Conservation (phyloP, 2,888 invertebrate genomes). For the Atrina japonica region DNA sequence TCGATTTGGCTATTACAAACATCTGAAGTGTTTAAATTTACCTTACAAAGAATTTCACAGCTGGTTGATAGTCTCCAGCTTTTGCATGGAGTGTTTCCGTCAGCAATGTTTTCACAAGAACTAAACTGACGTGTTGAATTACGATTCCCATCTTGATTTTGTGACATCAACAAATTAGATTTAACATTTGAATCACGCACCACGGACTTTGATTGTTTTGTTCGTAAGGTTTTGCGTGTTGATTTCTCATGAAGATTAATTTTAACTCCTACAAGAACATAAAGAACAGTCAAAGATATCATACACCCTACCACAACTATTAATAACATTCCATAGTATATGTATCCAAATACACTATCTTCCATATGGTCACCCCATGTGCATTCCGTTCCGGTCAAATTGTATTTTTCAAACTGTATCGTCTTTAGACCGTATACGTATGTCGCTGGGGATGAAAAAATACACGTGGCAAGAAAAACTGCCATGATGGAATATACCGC, state of each 20-base stretch:
- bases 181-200: neutral
- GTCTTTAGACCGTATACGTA: constrained; percentile 38
- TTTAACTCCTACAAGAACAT: constrained; percentile 26
- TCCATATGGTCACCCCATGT: constrained; percentile 38
- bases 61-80: too few species aligned
- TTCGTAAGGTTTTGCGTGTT: constrained; percentile 12
- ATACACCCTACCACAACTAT: constrained; percentile 33
- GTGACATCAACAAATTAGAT: neutral
- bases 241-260: constrained; percentile 1
- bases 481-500: constrained; percentile 17
- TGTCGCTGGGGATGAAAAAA: constrained; percentile 21
- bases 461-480: constrained; percentile 16
- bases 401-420: constrained; percentile 7
- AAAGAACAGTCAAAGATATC: constrained; percentile 26
- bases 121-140: neutral
- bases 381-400: constrained; percentile 24
- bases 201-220: constrained; percentile 3
- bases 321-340: constrained; percentile 19
- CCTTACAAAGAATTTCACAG: too few species aligned
- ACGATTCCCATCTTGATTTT: neutral
- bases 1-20: too few species aligned
- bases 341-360: constrained; percentile 23
- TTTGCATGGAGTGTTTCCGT: neutral
- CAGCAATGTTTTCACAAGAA: constrained; percentile 15
- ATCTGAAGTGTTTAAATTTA: too few species aligned